These are phyloP conservation scores for Nothobranchius furzeri DNA, from an alignment of 2,113 vertebrate genomes.

Conservation along the genomic window DNA sequence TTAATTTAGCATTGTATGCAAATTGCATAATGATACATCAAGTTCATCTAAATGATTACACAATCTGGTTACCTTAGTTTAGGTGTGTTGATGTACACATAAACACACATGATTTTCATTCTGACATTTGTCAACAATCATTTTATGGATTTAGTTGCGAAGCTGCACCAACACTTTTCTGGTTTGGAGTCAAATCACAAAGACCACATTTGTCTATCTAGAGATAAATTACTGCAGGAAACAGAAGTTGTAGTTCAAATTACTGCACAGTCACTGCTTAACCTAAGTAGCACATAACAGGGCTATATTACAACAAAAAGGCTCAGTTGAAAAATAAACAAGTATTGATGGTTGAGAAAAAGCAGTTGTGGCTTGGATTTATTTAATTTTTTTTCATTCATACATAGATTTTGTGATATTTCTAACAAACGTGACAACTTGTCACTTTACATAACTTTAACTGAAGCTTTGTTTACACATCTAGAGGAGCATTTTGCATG, in stretches of 20 bases:
- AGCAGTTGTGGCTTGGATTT: too few species aligned
- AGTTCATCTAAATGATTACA: not conserved
- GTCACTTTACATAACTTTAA: not conserved
- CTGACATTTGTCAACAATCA: not conserved
- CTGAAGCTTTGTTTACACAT: slow-evolving; percentile 1
- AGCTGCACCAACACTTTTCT: not conserved
- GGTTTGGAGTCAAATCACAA: too few species aligned
- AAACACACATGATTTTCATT: too few species aligned
- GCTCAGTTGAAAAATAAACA: too few species aligned
- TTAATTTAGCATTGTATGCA: not conserved
- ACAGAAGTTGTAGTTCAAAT: too few species aligned
- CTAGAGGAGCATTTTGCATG: slow-evolving; percentile 20
- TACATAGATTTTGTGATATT: not conserved
- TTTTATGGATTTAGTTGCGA: not conserved
- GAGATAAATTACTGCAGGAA: not conserved
- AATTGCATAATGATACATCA: not conserved
- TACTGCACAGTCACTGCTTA: not conserved
- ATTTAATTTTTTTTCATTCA: not conserved
- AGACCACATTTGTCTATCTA: slow-evolving; percentile 11
- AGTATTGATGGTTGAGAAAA: too few species aligned
- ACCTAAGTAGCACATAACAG: not conserved
- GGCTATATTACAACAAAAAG: too few species aligned
- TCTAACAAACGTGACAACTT: not conserved
- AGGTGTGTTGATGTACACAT: too few species aligned
- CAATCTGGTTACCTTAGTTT: too few species aligned